Conservation (phyloP, 2,113 vertebrate species). For the Genyomyrus donnyi region DNA sequence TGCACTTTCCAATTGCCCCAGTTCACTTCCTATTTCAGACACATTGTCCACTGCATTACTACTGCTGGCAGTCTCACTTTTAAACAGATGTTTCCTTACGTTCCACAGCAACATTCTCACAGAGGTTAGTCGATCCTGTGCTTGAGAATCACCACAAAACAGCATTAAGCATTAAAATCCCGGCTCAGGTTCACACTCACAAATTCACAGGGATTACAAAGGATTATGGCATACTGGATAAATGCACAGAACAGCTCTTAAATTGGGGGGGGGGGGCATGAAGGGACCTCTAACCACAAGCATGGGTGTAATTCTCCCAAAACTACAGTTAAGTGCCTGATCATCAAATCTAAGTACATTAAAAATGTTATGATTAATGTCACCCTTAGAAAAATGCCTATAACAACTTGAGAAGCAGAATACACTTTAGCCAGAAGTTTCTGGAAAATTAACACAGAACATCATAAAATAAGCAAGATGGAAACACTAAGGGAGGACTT, state of each 20-base stretch:
- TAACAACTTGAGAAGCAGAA: not conserved
- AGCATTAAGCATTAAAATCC: not conserved
- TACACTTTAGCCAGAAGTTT: not conserved
- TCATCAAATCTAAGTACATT: not conserved
- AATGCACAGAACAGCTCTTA: not conserved
- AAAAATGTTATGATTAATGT: not conserved
- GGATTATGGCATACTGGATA: not conserved
- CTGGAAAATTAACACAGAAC: not conserved
- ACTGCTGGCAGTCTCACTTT: not conserved
- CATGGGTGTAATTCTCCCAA: not conserved
- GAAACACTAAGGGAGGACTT: not conserved
- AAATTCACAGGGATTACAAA: not conserved
- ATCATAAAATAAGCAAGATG: not conserved
- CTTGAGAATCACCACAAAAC: not conserved
- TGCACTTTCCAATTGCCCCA: not conserved
- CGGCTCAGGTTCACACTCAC: not conserved
- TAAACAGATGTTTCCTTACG: not conserved
- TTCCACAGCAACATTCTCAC: not conserved
- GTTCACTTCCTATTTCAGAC: not conserved
- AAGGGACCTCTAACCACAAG: not conserved
- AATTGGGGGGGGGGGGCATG: not conserved
- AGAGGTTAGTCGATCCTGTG: not conserved
- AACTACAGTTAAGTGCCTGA: not conserved
- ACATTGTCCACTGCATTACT: not conserved
- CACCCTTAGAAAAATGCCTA: not conserved